phyloP scores from a whole-genome alignment of 2,888 invertebrate genomes.

The Drosophila cracens region DNA sequence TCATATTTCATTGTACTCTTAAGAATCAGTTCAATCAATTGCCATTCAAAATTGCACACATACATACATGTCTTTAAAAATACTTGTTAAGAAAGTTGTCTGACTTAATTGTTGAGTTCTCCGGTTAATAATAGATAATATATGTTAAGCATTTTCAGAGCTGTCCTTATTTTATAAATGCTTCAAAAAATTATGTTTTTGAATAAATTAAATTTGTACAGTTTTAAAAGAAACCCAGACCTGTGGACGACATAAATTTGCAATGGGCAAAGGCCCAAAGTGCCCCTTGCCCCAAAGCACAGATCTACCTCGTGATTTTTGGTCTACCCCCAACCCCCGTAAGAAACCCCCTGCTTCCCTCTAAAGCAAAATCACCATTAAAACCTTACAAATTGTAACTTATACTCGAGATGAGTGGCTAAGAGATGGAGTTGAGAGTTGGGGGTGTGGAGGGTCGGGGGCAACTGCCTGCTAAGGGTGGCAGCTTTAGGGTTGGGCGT shows the following conservation, averaged over 20 bases:
- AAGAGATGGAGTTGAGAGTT: slow-evolving; percentile 18
- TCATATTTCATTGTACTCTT: background rate
- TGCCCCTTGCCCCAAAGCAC: background rate
- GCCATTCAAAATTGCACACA: too few species aligned
- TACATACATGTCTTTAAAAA: background rate
- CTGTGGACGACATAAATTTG: background rate
- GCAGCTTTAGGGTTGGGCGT: slow-evolving; percentile 9
- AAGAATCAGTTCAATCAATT: background rate
- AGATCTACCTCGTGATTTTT: slow-evolving; percentile 30
- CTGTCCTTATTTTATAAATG: background rate
- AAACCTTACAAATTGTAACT: slow-evolving; percentile 78
- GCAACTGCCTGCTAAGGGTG: slow-evolving; percentile 8
- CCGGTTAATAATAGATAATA: background rate
- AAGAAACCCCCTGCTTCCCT: slow-evolving; percentile 3
- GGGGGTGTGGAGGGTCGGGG: slow-evolving; percentile 1
- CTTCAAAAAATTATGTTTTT: background rate
- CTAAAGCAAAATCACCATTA: slow-evolving; percentile 56
- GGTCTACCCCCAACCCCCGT: background rate
- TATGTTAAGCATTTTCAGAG: background rate
- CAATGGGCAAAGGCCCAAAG: slow-evolving; percentile 25
- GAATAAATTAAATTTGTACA: background rate
- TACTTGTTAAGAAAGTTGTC: background rate
- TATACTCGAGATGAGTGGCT: slow-evolving; percentile 64
- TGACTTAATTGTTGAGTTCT: background rate
- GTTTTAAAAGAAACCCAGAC: background rate